A percentile compares a stretch with the other conserved stretches of the same genome.
phyloP scores from a whole-genome alignment of 2,888 invertebrate species.

The Leucophenga maculata region DNA sequence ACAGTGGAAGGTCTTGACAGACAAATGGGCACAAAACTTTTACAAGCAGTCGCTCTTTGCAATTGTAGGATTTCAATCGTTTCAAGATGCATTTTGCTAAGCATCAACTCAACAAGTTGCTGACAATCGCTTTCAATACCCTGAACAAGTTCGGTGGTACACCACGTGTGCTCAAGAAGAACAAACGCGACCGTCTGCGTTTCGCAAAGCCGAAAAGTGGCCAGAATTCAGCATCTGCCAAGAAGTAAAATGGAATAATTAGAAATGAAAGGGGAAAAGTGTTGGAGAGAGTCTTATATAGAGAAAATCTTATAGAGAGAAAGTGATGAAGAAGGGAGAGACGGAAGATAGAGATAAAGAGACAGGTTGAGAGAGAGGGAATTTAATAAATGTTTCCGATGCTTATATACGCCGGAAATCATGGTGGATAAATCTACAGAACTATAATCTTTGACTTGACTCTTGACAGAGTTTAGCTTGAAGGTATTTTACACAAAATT shows the following conservation, averaged over 20 bases:
- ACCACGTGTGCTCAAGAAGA: conserved; percentile 69
- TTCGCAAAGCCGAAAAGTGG: conserved; percentile 71
- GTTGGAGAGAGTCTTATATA: no score
- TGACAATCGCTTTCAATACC: conserved; percentile 83
- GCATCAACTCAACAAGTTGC: conserved; percentile 86
- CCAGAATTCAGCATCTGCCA: conserved; percentile 69
- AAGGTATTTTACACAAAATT: no score
- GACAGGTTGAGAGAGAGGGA: no score
- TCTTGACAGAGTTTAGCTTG: no score
- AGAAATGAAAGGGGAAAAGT: conserved; percentile 65
- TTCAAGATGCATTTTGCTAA: conserved; percentile 95
- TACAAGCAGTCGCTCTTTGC: conserved; percentile 89
- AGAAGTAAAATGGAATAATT: conserved; percentile 71
- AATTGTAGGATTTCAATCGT: conserved; percentile 94
- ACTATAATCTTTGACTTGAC: no score
- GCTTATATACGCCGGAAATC: no score
- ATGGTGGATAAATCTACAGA: no score
- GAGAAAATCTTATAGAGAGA: no score
- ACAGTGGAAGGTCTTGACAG: conserved; percentile 94
- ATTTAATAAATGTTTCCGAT: no score
- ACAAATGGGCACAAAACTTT: conserved; percentile 88
- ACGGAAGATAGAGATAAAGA: no score
- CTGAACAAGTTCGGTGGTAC: conserved; percentile 80
- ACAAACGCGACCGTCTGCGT: conserved; percentile 68
- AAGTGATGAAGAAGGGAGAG: no score